Evolutionary conservation across 2,113 vertebrate genomes (phyloP).

Genomic region (Callionymus lyra): DNA sequence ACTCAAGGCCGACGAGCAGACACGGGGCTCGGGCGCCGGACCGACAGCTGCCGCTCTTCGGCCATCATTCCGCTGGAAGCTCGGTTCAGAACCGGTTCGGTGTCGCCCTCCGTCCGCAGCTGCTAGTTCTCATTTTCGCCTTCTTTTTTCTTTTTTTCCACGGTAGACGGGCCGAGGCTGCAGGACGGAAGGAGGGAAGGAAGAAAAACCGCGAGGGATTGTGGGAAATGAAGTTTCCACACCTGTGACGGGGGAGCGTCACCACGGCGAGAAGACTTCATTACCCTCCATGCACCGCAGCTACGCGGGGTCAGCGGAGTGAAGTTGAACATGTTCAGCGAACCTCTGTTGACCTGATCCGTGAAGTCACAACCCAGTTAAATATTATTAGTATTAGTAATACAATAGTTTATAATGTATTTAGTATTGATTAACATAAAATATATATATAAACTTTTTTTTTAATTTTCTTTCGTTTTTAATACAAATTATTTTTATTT

Average conservation of each 20-base stretch:
- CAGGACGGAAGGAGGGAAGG: conserved; percentile 49
- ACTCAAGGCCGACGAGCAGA: conserved; percentile 28
- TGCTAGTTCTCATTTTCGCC: conserved; percentile 35
- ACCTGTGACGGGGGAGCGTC: fast-evolving
- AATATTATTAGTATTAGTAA: too few species aligned
- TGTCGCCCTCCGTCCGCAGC: conserved; percentile 12
- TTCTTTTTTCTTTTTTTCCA: conserved; percentile 30
- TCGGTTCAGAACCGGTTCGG: conserved; percentile 28
- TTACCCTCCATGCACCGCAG: conserved; percentile 44
- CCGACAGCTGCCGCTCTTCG: conserved; percentile 22
- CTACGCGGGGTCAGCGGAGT: conserved; percentile 18
- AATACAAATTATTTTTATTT: too few species aligned
- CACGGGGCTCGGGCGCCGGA: conserved; percentile 22
- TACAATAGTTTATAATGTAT: too few species aligned
- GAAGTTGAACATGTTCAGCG: background rate
- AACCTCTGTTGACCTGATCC: background rate
- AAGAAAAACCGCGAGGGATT: conserved; percentile 23
- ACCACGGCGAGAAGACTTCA: conserved; percentile 5
- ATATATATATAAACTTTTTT: too few species aligned
- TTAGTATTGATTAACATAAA: too few species aligned
- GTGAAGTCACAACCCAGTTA: too few species aligned
- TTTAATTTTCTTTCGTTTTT: too few species aligned
- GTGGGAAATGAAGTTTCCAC: conserved; percentile 42
- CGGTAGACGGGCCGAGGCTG: conserved; percentile 51
- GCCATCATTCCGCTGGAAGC: conserved; percentile 32